Evolutionary conservation across 1,140 invertebrate genomes (phyloP), one percentile per base, ranked within the genome.

Genomic region (Campoletis sonorensis): DNA sequence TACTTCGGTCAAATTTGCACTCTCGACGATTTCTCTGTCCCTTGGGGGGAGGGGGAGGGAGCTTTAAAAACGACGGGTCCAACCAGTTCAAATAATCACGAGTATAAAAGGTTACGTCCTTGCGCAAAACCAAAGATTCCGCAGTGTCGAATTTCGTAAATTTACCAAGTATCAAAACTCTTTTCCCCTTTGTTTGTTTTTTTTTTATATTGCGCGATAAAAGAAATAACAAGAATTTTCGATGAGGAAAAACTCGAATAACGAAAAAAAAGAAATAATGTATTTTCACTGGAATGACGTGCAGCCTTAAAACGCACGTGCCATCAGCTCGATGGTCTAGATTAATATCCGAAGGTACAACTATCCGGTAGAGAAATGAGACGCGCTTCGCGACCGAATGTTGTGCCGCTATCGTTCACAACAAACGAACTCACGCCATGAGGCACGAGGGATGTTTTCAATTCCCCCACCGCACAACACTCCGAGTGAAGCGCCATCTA

Each of bases 351-450:
- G 61, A 64, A 64, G 61, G 23, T 64, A 64, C 61, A 23, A 64
- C 61, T 64, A 64, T 64, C 23, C 23, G n/a, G 61, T 26, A 64
- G 23, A 64, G 61, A 23, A 64, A 79, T 82, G 58, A 79, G 58
- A 30, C 51, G 49, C 70, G 72, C 81, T 45, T 73, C 68, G 67
- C 78, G 58, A 73, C 76, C 76, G 79, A 80, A 80, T 80, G 79
- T 80, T 80, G 71, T 80, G 79, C 72, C 72, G 72, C 72, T 75
- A 49, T 54, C 72, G 26, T 16, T 23, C 72, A 75, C 49, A 75
- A 75, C 72, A 75, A 75, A 75, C 72, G 72, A 54, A 23, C 67
- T 30, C 79, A 64, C 21, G 30, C 30, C 51, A 30, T 33, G 51
- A 51, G 79, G 71, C 79, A 61, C 70, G 58, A 80, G 64, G 70